Evolutionary conservation across 1,140 invertebrate genomes (phyloP).

Genomic region (Drosophila grimshawi): DNA sequence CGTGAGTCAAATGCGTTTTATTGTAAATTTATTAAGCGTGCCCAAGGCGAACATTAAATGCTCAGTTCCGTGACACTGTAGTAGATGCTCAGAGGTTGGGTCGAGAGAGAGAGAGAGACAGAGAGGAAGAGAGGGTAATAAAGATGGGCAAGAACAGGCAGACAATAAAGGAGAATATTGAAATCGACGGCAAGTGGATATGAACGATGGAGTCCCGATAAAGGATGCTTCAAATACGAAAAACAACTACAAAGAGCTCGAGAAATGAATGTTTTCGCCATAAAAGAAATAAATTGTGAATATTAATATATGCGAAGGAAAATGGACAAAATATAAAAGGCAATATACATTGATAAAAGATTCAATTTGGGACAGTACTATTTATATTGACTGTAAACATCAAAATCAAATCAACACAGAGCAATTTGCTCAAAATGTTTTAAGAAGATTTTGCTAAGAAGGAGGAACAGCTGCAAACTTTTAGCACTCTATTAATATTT

Average conservation of each 20-base stretch:
- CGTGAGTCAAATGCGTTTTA: constrained; percentile 77
- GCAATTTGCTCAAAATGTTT: no score
- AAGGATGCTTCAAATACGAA: constrained; percentile 34
- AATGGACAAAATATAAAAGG: constrained; percentile 1
- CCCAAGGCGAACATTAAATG: constrained; percentile 75
- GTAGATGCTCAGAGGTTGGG: constrained; percentile 31
- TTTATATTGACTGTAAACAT: neutral
- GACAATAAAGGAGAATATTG: constrained; percentile 52
- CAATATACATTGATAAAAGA: neutral
- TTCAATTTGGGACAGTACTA: neutral
- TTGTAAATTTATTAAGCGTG: constrained; percentile 81
- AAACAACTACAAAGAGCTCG: constrained; percentile 7
- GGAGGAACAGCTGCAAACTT: neutral
- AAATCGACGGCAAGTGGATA: constrained; percentile 31
- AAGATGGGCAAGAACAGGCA: constrained; percentile 61
- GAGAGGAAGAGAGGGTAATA: constrained; percentile 38
- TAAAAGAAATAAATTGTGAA: neutral
- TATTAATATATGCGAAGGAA: constrained; percentile 9
- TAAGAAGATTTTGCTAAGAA: no score
- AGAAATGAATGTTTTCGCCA: no score
- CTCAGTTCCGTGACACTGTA: constrained; percentile 46
- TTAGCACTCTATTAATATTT: constrained; percentile 5
- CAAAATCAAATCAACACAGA: neutral
- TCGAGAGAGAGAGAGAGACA: neutral
- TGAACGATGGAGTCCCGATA: constrained; percentile 28